Evolutionary conservation across 2,888 invertebrate species (phyloP), one percentile per base, ranked within the genome.

Genomic region (Steinernema carpocapsae): DNA sequence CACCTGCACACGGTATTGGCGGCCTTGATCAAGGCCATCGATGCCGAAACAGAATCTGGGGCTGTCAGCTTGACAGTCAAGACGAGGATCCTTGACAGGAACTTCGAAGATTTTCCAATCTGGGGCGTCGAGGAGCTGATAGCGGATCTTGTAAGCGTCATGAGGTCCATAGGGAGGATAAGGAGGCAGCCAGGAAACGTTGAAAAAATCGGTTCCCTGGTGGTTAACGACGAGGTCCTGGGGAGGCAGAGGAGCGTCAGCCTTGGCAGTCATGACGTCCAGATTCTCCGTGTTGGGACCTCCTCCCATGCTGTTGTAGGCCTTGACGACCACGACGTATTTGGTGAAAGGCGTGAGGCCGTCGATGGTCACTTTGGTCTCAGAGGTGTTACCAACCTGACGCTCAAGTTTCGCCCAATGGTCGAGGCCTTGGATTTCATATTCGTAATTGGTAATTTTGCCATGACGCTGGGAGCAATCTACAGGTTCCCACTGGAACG

Each of bases 381-480:
- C 80, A 10, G 87, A 83, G 7, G 86, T 87, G 78, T 87, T 87
- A 56, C 86, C 87, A 70, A 87, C 84, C 71, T 87, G 87, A 26
- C 88, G 74, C 72, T 87, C 87, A 32, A 87, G 78, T 73, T 87
- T 87, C 37, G 87, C 87, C 87, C 87, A 87, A 72, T 87, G 86
- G 73, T 87, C 87, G 74, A 84, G 85, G 32, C 87, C 87, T 17
- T 87, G 74, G 72, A 87, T 85, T 76, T 87, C 87, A 76, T 87
- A 87, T 77, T 87, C 87, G 80, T 87, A 87, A 78, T 85, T 84
- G 77, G 82, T 80, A 74, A 87, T 85, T 56, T 84, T 80, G 48
- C 87, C 87, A 76, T 87, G 87, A 1, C 87, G 78, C 78, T 87
- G 87, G n/a, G 85, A 85, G 77, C 87, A 87, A 48, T 88, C 87